These are phyloP conservation scores for Eubasilissa splendida DNA, from an alignment of 2,888 invertebrate species.

Conservation along the genomic window DNA sequence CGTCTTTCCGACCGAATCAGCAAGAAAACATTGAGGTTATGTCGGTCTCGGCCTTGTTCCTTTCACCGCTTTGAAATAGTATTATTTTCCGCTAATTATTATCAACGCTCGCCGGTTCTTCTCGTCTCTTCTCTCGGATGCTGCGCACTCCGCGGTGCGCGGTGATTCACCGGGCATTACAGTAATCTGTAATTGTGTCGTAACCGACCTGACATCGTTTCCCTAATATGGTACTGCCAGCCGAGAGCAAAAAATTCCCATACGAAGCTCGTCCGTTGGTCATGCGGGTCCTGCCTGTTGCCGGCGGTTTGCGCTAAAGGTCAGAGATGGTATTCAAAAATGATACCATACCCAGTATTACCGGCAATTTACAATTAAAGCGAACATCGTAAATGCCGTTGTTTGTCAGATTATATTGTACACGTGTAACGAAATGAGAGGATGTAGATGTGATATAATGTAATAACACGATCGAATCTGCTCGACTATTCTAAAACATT, in stretches of 20 bases:
- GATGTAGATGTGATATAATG: too few species aligned
- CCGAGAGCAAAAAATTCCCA: constrained; percentile 28
- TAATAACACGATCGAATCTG: too few species aligned
- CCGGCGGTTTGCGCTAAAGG: background rate
- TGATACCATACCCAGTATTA: background rate
- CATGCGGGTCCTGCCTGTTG: background rate
- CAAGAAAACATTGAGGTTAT: background rate
- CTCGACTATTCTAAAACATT: too few species aligned
- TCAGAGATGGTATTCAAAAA: background rate
- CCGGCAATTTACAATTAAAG: too few species aligned
- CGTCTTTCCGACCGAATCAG: constrained; percentile 4
- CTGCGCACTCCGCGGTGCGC: background rate
- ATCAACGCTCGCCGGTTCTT: too few species aligned
- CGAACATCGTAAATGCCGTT: too few species aligned
- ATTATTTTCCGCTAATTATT: background rate
- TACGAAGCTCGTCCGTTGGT: constrained; percentile 17
- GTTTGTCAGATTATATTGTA: too few species aligned
- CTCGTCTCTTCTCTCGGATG: too few species aligned
- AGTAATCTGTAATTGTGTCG: constrained; percentile 25
- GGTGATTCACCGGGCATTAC: constrained; percentile 35
- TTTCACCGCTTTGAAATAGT: constrained; percentile 8
- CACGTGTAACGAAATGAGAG: too few species aligned
- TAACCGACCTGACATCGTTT: constrained; percentile 37
- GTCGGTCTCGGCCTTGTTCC: background rate
- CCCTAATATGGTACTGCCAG: constrained; percentile 30